Evolutionary conservation across 2,113 vertebrate species (phyloP), one percentile per base, ranked within the genome.

Genomic region (Spermophilus dauricus): DNA sequence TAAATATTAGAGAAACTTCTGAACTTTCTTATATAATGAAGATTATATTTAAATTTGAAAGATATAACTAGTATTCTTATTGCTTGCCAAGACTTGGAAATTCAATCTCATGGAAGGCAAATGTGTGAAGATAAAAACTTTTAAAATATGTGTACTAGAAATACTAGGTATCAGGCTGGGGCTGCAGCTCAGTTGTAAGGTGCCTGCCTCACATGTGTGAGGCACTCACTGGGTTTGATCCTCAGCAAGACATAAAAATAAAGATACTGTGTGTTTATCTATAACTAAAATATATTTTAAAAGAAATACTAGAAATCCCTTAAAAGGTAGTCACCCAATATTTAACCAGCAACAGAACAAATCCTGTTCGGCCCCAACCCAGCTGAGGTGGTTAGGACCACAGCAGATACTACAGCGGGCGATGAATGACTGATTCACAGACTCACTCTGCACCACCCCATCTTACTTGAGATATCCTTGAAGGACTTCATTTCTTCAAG

Each of bases 401-500:
- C 75, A 94, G 67, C 45, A 81, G 76, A 93, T 0, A 34, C 3
- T 72, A 72, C 2, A 58, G 58, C 3, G 5, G 10, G 39, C 0
- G 4, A 72, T 37, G 83, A 65, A 0, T 1, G 65, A 28, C 4
- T 77, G 91, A 32, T 34, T 72, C n/a, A 89, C 28, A 88, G 56
- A 92, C 85, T 8, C 4, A 48, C 53, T 24, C 67, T 30, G 11
- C 32, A 83, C 67, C 72, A 9, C 18, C 2, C 2, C 58, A 90
- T 32, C 77, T 78, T 73, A 63, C 32, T 14, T 69, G 45, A 22
- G 8, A 30, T 58, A 85, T n/a, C 30, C 28, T 61, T 61, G 58
- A 87, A 63, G 26, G 93, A 90, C 9, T 95, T 42, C 73, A 13
- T 85, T 92, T 77, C 84, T 91, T 73, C 48, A 45, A 89, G 91